Evolutionary conservation across 2,888 invertebrate species (phyloP).

Genomic region (Hyposoter dolosus): DNA sequence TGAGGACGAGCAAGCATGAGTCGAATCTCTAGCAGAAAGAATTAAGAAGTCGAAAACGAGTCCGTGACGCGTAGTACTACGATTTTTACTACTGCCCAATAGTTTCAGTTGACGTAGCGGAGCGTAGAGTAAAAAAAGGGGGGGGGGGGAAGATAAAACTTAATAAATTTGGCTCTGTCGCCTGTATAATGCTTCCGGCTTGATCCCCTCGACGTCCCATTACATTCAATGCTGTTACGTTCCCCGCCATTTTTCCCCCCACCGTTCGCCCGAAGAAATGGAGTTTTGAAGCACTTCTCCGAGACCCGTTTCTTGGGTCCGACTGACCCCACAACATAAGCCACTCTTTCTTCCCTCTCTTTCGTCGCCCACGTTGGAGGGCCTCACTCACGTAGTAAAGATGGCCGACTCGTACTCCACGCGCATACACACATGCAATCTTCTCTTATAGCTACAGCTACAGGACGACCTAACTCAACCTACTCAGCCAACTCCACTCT

Average conservation of each 20-base stretch:
- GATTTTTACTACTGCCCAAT: conserved; percentile 63
- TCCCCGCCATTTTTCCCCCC: conserved; percentile 53
- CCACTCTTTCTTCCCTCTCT: conserved; percentile 31
- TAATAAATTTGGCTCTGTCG: conserved; percentile 64
- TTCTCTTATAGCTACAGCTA: conserved; percentile 28
- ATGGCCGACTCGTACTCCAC: conserved; percentile 75
- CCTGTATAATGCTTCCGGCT: conserved; percentile 56
- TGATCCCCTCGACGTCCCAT: conserved; percentile 66
- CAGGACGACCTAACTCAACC: conserved; percentile 45
- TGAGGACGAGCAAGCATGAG: conserved; percentile 3
- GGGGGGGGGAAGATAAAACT: not conserved
- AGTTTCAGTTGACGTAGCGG: conserved; percentile 63
- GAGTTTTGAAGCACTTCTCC: conserved; percentile 35
- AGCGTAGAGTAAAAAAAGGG: conserved; percentile 77
- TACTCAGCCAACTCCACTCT: conserved; percentile 23
- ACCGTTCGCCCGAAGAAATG: conserved; percentile 30
- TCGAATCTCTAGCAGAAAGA: not conserved
- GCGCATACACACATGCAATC: conserved; percentile 67
- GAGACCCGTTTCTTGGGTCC: conserved; percentile 57
- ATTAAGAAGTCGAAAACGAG: not conserved
- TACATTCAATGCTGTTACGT: conserved; percentile 61
- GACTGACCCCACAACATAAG: conserved; percentile 65
- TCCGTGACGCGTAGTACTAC: conserved; percentile 33
- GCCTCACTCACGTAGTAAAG: conserved; percentile 79
- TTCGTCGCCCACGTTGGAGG: conserved; percentile 79